Evolutionary conservation across 2,797 vertebrate species (phyloP).

Genomic region (Ctenopoma kingsleyae): DNA sequence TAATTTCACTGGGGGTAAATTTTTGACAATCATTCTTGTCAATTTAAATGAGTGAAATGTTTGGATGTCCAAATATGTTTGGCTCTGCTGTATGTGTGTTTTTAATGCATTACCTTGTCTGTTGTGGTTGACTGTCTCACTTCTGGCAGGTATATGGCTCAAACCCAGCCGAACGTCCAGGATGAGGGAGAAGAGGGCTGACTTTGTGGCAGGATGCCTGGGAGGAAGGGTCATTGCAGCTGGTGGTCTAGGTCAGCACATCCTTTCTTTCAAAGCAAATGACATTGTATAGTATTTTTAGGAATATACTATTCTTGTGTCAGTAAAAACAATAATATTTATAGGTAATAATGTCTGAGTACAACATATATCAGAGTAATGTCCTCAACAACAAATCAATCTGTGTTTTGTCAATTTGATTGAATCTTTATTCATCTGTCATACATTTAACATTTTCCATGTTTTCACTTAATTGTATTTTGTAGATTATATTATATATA

Average conservation of each 20-base stretch:
- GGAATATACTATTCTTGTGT: too few relatives aligned
- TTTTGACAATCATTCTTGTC: neutral
- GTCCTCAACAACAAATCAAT: too few relatives aligned
- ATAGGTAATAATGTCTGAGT: too few relatives aligned
- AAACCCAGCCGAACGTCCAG: conserved; percentile 89
- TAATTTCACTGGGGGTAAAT: neutral
- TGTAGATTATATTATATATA: too few relatives aligned
- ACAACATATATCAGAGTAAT: too few relatives aligned
- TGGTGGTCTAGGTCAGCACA: conserved; percentile 92
- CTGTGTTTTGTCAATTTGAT: too few relatives aligned
- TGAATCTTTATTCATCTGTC: too few relatives aligned
- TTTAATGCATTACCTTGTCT: neutral
- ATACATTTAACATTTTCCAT: too few relatives aligned
- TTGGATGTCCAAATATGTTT: neutral
- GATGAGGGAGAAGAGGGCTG: conserved; percentile 97
- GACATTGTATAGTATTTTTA: too few relatives aligned
- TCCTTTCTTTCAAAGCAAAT: neutral
- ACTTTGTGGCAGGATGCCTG: conserved; percentile 93
- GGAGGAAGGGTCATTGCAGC: conserved; percentile 91
- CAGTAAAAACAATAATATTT: too few relatives aligned
- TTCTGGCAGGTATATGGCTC: conserved; percentile 90
- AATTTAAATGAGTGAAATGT: neutral
- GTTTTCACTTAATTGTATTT: too few relatives aligned
- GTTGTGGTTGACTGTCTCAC: neutral
- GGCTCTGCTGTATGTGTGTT: neutral